Conservation (phyloP, 2,888 invertebrate genomes). For the Meganola albula region DNA sequence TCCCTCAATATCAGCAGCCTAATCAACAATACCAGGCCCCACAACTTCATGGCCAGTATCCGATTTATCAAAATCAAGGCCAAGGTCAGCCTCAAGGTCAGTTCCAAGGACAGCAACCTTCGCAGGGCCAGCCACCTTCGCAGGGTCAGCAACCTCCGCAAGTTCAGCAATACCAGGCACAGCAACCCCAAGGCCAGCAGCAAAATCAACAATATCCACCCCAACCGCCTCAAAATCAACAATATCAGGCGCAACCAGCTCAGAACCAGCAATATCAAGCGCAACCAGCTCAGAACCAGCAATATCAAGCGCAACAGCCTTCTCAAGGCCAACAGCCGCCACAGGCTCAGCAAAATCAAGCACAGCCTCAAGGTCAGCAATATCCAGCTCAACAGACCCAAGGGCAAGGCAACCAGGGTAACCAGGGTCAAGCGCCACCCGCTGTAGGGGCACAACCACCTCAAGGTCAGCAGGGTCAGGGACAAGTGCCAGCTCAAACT, state of each 20-base stretch:
- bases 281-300: constrained; percentile 20
- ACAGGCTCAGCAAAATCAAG: constrained; percentile 7
- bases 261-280: constrained; percentile 28
- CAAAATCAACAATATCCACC: constrained; percentile 18
- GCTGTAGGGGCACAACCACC: constrained; percentile 13
- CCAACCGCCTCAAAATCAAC: constrained; percentile 26
- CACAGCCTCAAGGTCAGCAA: constrained; percentile 15
- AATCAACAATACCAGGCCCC: constrained; percentile 28
- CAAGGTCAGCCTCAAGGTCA: constrained; percentile 27
- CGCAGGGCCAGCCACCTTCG: constrained; percentile 21
- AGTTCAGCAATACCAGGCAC: constrained; percentile 27
- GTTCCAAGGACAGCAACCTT: constrained; percentile 18
- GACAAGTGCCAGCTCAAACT: constrained; percentile 18
- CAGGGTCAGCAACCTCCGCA: constrained; percentile 31
- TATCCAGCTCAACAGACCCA: constrained; percentile 33
- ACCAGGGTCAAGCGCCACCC: not conserved
- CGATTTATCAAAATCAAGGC: constrained; percentile 19
- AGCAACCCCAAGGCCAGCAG: constrained; percentile 25
- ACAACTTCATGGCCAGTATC: constrained; percentile 18
- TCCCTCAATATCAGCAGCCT: constrained; percentile 34
- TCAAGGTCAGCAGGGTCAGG: constrained; percentile 14
- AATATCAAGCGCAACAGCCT: constrained; percentile 30
- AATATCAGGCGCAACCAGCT: constrained; percentile 32
- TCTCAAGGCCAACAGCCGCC: constrained; percentile 17
- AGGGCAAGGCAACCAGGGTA: constrained; percentile 15